Conservation (phyloP, 2,797 vertebrate species). For the Babyrousa celebensis region DNA sequence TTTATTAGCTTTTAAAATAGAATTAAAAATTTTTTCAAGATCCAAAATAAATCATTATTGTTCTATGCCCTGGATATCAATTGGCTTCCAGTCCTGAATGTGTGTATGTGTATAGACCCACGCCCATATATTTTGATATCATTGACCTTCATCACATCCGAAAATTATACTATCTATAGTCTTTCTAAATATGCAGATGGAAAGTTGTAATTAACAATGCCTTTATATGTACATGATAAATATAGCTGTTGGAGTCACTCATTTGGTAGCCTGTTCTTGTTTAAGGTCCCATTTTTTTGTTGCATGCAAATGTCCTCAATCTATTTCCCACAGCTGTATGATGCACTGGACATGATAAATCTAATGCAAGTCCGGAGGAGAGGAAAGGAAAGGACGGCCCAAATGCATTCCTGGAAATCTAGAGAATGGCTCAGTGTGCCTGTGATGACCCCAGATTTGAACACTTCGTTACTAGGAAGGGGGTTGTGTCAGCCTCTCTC, state of each 20-base stretch:
- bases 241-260: background rate
- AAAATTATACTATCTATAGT: background rate
- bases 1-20: conserved; percentile 24
- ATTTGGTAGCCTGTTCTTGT: background rate
- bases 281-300: background rate
- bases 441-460: background rate
- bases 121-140: background rate
- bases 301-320: background rate
- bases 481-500: background rate
- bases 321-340: background rate
- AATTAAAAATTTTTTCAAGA: background rate
- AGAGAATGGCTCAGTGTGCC: background rate
- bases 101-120: background rate
- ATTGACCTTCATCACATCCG: background rate
- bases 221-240: background rate
- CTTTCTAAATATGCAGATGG: conserved; percentile 45
- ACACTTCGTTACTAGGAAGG: background rate
- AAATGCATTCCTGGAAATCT: background rate
- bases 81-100: conserved; percentile 35
- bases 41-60: background rate
- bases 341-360: background rate
- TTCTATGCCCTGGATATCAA: background rate
- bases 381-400: background rate
- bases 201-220: conserved; percentile 50
- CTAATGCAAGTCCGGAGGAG: background rate